Conservation (phyloP, 2,797 vertebrate genomes). For the Cyclura pinguis region DNA sequence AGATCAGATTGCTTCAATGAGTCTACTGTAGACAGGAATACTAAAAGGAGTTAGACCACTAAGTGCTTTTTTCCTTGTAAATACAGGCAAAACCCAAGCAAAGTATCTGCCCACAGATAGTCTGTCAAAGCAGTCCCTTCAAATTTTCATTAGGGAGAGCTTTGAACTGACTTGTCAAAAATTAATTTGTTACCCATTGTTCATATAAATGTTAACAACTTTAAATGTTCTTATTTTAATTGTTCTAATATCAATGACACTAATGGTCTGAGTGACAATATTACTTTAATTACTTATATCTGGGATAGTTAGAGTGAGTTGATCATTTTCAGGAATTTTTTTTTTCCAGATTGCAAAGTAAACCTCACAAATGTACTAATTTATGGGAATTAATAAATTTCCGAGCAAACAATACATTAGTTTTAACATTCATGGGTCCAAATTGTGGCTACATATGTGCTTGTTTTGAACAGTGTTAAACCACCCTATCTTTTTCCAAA, state of each 20-base stretch:
- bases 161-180: neutral
- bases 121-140: neutral
- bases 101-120: neutral
- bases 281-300: neutral
- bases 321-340: neutral
- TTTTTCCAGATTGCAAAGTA: too few species aligned
- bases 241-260: neutral
- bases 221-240: neutral
- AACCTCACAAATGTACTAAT: too few species aligned
- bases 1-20: too few species aligned
- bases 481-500: too few species aligned
- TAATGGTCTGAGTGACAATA: neutral
- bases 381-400: too few species aligned
- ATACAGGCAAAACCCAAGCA: neutral
- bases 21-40: too few species aligned
- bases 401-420: neutral
- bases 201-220: neutral
- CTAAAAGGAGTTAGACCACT: too few species aligned
- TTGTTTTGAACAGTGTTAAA: neutral
- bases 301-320: neutral
- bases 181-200: neutral
- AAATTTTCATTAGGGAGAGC: neutral
- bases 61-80: neutral
- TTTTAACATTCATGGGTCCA: neutral
- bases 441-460: neutral